A percentile compares a stretch with the other conserved stretches of the same genome.
Evolutionary conservation across 2,888 invertebrate genomes (phyloP).

Genomic region (Apantesis nais): DNA sequence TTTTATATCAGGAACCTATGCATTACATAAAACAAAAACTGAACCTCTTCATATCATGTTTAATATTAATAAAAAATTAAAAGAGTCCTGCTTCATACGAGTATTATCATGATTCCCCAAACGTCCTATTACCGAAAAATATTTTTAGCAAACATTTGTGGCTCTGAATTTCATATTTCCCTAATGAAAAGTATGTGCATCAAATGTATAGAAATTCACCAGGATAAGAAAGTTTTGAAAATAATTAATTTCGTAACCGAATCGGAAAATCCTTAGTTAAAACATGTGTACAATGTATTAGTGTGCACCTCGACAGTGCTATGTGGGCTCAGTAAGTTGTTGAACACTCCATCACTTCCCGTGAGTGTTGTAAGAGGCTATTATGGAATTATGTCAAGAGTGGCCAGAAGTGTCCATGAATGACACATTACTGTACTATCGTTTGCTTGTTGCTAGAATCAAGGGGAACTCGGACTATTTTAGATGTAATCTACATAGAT

Average conservation of each 20-base stretch:
- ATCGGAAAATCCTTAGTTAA: background rate
- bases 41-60: background rate
- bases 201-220: background rate
- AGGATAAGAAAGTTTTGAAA: background rate
- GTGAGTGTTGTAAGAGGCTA: slow-evolving; percentile 23
- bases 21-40: background rate
- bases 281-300: background rate
- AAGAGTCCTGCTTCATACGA: background rate
- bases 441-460: background rate
- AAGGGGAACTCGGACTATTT: slow-evolving; percentile 8
- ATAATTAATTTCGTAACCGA: background rate
- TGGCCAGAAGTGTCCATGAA: slow-evolving; percentile 18
- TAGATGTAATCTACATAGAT: background rate
- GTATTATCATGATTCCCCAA: background rate
- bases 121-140: background rate
- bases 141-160: background rate
- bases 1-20: background rate
- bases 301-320: slow-evolving; percentile 9
- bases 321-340: slow-evolving; percentile 23
- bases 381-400: slow-evolving; percentile 28
- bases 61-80: background rate
- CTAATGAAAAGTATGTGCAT: background rate
- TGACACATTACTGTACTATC: slow-evolving; percentile 9
- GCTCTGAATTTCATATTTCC: background rate
- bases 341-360: slow-evolving; percentile 22